These are phyloP conservation scores for Eupelmus urozonus DNA, from an alignment of 2,888 invertebrate genomes.

Conservation along the genomic window DNA sequence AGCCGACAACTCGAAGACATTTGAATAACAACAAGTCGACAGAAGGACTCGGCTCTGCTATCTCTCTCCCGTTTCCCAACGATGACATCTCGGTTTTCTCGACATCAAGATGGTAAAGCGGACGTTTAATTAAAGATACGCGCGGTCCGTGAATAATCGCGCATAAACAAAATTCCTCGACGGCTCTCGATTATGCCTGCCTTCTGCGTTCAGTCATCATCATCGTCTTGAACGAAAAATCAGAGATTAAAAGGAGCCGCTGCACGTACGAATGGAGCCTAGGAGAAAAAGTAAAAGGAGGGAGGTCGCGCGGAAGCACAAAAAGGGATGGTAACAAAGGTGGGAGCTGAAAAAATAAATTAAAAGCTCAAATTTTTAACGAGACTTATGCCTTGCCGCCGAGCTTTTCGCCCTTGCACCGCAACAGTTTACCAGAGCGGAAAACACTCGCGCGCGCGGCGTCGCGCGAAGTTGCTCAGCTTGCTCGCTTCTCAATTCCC, in stretches of 20 bases:
- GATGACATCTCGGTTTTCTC: not conserved
- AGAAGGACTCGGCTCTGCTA: not conserved
- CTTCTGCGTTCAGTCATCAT: too few species aligned
- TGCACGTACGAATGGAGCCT: not conserved
- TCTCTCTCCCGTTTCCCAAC: not conserved
- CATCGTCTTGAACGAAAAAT: too few species aligned
- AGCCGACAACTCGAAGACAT: constrained; percentile 43
- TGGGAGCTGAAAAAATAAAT: constrained; percentile 17
- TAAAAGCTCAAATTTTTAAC: constrained; percentile 40
- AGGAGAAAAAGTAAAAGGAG: not conserved
- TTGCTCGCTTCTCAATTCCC: too few species aligned
- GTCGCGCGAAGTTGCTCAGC: constrained; percentile 6
- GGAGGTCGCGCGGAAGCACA: not conserved
- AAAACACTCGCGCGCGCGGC: constrained; percentile 15
- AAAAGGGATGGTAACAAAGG: not conserved
- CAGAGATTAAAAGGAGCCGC: too few species aligned
- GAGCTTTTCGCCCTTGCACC: not conserved
- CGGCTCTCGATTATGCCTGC: not conserved
- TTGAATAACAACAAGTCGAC: constrained; percentile 38
- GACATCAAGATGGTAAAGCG: not conserved
- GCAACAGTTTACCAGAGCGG: constrained; percentile 14
- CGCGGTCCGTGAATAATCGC: not conserved
- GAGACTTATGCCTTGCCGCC: not conserved
- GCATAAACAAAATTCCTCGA: constrained; percentile 2
- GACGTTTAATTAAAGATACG: constrained; percentile 30